Conservation (phyloP, 2,113 vertebrate genomes). For the Castor canadensis region DNA sequence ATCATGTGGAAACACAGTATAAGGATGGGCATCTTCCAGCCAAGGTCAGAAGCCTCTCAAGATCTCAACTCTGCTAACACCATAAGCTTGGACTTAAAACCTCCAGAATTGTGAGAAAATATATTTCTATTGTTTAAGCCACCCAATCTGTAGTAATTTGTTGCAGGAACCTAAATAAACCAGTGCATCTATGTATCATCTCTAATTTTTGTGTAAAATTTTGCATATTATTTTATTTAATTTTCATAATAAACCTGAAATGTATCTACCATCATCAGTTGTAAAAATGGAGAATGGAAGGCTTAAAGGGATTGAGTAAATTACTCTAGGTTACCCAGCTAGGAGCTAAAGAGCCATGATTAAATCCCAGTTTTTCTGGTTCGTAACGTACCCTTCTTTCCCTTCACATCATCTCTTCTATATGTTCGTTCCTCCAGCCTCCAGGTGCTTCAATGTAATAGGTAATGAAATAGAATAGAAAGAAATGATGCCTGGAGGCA, state of each 20-base stretch:
- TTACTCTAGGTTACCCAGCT: neutral
- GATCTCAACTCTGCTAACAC: neutral
- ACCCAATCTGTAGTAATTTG: neutral
- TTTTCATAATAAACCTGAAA: neutral
- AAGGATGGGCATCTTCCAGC: neutral
- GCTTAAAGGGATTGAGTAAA: neutral
- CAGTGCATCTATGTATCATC: neutral
- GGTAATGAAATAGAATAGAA: neutral
- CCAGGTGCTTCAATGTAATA: neutral
- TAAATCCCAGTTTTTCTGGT: neutral
- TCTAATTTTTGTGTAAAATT: neutral
- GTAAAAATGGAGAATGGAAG: neutral
- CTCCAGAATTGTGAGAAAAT: neutral
- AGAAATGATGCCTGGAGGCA: neutral
- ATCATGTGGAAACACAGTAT: neutral
- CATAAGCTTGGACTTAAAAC: neutral
- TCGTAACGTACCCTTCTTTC: neutral
- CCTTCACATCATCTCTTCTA: accelerated
- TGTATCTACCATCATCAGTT: neutral
- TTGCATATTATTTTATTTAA: neutral
- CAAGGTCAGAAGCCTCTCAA: too few relatives aligned
- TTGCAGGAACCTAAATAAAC: neutral
- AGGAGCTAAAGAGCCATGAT: neutral
- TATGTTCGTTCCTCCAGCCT: neutral
- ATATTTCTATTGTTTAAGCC: neutral